These are phyloP conservation scores for Chloroclystis v-ata DNA, from an alignment of 2,888 invertebrate genomes.

Conservation along the genomic window DNA sequence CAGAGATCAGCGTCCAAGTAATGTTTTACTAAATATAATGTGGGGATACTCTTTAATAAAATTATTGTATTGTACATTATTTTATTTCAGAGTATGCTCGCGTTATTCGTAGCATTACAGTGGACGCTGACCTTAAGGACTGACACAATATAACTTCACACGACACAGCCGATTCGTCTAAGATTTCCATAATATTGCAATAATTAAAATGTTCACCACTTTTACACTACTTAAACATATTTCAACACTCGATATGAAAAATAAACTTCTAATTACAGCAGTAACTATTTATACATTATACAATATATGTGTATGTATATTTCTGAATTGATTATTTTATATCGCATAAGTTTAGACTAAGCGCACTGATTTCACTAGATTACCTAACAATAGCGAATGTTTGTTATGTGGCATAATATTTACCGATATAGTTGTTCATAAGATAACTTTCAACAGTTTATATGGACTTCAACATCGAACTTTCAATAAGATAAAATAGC, in stretches of 20 bases:
- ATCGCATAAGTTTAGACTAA: slow-evolving; percentile 63
- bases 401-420: slow-evolving; percentile 35
- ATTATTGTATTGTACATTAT: too few relatives aligned
- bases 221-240: slow-evolving; percentile 75
- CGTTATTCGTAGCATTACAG: neutral
- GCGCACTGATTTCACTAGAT: slow-evolving; percentile 65
- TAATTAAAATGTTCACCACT: slow-evolving; percentile 66
- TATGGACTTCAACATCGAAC: slow-evolving; percentile 57
- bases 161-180: slow-evolving; percentile 77
- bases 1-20: slow-evolving; percentile 7
- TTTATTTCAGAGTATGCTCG: neutral
- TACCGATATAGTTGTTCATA: slow-evolving; percentile 45
- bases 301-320: slow-evolving; percentile 56
- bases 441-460: slow-evolving; percentile 59
- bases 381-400: slow-evolving; percentile 45
- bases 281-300: slow-evolving; percentile 78
- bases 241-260: slow-evolving; percentile 78
- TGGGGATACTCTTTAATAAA: too few relatives aligned
- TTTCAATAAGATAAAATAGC: slow-evolving; percentile 61
- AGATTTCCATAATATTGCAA: slow-evolving; percentile 61
- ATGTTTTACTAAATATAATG: too few relatives aligned
- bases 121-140: slow-evolving; percentile 34
- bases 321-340: slow-evolving; percentile 50
- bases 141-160: slow-evolving; percentile 61
- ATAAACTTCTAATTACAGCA: slow-evolving; percentile 78